Conservation (phyloP, 2,888 invertebrate species). For the Drosophila longiperda region DNA sequence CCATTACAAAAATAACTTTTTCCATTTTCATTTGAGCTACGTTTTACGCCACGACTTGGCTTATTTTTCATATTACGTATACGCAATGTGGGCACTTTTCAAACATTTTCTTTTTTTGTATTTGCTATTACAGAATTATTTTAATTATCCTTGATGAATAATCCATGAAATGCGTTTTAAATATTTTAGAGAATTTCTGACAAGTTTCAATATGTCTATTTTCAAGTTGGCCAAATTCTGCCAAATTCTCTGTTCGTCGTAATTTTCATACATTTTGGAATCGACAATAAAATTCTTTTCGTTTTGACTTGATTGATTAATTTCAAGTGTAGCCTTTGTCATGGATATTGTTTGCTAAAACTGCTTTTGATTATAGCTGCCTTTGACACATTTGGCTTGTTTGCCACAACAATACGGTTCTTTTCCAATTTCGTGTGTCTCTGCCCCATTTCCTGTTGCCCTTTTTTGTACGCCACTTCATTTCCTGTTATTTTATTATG, state of each 20-base stretch:
- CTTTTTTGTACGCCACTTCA: too few relatives aligned
- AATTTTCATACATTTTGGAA: not conserved
- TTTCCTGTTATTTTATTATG: not conserved
- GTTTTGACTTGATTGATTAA: not conserved
- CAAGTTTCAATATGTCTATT: not conserved
- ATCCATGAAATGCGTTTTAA: not conserved
- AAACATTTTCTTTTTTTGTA: not conserved
- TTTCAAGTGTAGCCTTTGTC: not conserved
- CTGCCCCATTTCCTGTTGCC: not conserved
- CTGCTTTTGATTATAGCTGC: not conserved
- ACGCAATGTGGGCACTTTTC: conserved; percentile 1
- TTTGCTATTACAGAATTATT: not conserved
- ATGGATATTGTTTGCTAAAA: not conserved
- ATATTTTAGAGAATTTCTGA: not conserved
- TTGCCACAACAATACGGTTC: not conserved
- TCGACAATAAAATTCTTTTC: not conserved
- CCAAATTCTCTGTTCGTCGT: not conserved
- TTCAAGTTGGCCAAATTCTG: too few relatives aligned
- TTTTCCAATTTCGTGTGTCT: not conserved
- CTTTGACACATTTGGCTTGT: not conserved
- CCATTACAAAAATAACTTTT: conserved; percentile 25
- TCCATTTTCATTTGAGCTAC: conserved; percentile 13
- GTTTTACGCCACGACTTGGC: not conserved
- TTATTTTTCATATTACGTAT: conserved; percentile 8
- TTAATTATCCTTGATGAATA: not conserved